Conservation (phyloP, 2,113 vertebrate species). For the Phycodurus eques region DNA sequence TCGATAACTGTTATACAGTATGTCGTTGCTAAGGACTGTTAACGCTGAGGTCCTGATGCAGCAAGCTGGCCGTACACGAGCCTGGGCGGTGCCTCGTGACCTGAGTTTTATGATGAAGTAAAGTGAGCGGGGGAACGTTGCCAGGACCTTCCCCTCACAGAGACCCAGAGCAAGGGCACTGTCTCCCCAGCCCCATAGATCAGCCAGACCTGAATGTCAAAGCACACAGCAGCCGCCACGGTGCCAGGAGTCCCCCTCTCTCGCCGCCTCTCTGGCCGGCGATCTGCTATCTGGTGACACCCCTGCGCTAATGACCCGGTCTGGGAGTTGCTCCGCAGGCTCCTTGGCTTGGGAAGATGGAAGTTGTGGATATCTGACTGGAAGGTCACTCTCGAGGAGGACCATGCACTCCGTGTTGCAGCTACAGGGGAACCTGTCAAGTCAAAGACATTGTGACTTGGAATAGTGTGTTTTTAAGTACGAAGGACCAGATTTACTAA, state of each 20-base stretch:
- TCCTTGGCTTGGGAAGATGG: slow-evolving; percentile 75
- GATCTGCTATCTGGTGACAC: slow-evolving; percentile 79
- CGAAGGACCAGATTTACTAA: background rate
- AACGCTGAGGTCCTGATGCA: slow-evolving; percentile 6
- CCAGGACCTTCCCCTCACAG: slow-evolving; percentile 69
- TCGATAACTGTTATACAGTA: background rate
- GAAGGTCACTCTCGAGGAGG: slow-evolving; percentile 72
- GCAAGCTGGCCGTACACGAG: slow-evolving; percentile 13
- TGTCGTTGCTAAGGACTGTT: background rate
- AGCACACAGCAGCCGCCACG: slow-evolving; percentile 70
- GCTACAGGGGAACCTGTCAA: background rate
- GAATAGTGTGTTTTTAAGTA: background rate
- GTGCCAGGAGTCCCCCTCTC: slow-evolving; percentile 75
- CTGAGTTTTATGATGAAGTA: slow-evolving; percentile 63
- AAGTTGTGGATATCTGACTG: slow-evolving; percentile 73
- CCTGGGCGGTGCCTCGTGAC: slow-evolving; percentile 39
- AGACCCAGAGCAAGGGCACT: slow-evolving; percentile 78
- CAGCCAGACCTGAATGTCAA: slow-evolving; percentile 80
- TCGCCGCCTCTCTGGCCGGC: slow-evolving; percentile 71
- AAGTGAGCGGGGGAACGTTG: slow-evolving; percentile 57
- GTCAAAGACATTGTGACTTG: background rate
- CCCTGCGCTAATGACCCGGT: slow-evolving; percentile 76
- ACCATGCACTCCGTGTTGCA: slow-evolving; percentile 47
- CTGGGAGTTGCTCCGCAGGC: slow-evolving; percentile 71
- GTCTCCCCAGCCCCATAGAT: slow-evolving; percentile 78